Percentiles rank a stretch among this genome's conserved stretches.
Evolutionary conservation across 2,113 vertebrate genomes (phyloP).

Genomic region (Bombycilla garrulus): DNA sequence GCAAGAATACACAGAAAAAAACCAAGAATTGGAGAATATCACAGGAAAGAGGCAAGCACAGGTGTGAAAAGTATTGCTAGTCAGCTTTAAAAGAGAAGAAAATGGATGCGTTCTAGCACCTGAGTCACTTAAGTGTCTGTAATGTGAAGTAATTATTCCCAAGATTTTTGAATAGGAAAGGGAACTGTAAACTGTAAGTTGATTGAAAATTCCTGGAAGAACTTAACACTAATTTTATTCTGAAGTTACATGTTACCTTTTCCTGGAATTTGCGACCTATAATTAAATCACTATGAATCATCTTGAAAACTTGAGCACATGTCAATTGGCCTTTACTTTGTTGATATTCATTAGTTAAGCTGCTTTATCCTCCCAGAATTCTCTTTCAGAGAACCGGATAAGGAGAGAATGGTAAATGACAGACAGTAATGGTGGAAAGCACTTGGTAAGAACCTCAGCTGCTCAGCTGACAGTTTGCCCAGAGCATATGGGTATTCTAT

Average conservation of each 20-base stretch:
- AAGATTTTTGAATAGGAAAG: background rate
- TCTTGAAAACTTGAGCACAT: background rate
- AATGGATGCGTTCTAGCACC: background rate
- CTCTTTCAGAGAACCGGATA: background rate
- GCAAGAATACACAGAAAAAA: background rate
- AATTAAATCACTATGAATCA: background rate
- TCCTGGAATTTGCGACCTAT: background rate
- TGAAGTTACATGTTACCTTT: background rate
- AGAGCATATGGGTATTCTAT: background rate
- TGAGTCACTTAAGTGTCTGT: background rate
- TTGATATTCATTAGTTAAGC: background rate
- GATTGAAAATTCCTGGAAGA: background rate
- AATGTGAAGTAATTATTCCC: background rate
- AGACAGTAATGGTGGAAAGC: background rate
- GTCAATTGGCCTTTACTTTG: background rate
- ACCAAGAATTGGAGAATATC: background rate
- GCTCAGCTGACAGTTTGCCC: background rate
- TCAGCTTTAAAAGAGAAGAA: background rate
- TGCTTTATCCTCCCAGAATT: background rate
- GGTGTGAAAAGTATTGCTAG: background rate
- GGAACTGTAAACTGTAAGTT: background rate
- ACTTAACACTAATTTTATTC: background rate
- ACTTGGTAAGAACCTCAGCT: background rate
- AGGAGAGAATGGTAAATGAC: background rate
- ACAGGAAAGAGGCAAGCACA: background rate